A percentile compares a stretch with the other conserved stretches of the same genome.
phyloP scores from a whole-genome alignment of 2,113 vertebrate genomes.

The Dermatemys mawii region DNA sequence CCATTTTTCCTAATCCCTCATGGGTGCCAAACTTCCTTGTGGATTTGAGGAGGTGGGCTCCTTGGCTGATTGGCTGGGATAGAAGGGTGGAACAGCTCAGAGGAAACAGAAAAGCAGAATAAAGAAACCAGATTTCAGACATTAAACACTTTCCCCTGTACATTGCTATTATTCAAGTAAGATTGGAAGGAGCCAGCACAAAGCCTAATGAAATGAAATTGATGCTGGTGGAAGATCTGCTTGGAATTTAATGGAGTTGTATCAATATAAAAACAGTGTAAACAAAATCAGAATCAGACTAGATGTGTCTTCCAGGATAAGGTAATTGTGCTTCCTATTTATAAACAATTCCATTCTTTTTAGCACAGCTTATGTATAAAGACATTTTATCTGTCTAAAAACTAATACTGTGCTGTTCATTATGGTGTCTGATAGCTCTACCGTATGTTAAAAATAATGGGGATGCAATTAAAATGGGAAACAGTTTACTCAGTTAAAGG shows the following conservation, averaged over 20 bases:
- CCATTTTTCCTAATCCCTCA: background rate
- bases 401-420: background rate
- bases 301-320: background rate
- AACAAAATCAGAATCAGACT: background rate
- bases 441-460: background rate
- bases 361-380: background rate
- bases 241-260: background rate
- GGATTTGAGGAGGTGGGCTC: background rate
- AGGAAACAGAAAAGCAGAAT: too few species aligned
- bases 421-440: background rate
- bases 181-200: too few species aligned
- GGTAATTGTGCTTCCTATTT: background rate
- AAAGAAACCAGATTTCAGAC: too few species aligned
- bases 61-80: background rate
- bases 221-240: background rate
- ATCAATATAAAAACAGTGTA: background rate
- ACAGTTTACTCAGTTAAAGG: background rate
- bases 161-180: too few species aligned
- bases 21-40: background rate
- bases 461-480: background rate
- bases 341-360: background rate
- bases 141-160: too few species aligned
- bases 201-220: background rate
- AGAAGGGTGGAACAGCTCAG: background rate
- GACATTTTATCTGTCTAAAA: background rate